phyloP scores from a whole-genome alignment of 30 jellyfish, hydroid and myxozoan genomes.

The Pseudorhiza aurosa region DNA sequence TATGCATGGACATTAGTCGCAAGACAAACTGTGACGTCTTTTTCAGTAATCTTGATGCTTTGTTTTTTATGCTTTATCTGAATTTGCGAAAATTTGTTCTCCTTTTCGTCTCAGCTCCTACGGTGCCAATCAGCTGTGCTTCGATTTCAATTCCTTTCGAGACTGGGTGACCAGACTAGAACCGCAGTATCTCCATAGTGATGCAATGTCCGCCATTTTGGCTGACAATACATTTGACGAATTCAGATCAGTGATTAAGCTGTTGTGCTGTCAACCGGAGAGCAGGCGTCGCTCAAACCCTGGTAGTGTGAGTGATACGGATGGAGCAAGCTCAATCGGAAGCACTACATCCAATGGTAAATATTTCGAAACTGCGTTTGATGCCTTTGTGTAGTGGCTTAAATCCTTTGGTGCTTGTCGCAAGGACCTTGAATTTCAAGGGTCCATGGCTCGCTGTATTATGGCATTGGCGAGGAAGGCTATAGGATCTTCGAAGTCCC shows the following conservation, averaged over 20 bases:
- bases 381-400: no score
- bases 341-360: constrained; percentile 59
- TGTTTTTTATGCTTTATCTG: no score
- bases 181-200: constrained; percentile 14
- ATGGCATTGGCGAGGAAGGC: no score
- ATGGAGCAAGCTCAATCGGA: constrained; percentile 24
- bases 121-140: constrained; percentile 64
- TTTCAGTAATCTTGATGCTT: no score
- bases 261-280: constrained; percentile 65
- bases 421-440: no score
- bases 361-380: no score
- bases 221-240: constrained; percentile 11
- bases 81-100: no score
- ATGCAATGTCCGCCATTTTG: constrained; percentile 29
- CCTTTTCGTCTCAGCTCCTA: constrained; percentile 10
- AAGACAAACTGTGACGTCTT: no score
- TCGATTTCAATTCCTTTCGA: constrained; percentile 29
- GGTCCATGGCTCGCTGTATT: no score
- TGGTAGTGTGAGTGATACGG: constrained; percentile 21
- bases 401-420: no score
- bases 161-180: constrained; percentile 45
- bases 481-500: no score
- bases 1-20: no score
- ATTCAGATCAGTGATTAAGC: constrained; percentile 40
- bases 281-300: constrained; percentile 37